Evolutionary conservation across 2,888 invertebrate genomes (phyloP), one percentile per base, ranked within the genome.

Genomic region (Cylloceria caligata): DNA sequence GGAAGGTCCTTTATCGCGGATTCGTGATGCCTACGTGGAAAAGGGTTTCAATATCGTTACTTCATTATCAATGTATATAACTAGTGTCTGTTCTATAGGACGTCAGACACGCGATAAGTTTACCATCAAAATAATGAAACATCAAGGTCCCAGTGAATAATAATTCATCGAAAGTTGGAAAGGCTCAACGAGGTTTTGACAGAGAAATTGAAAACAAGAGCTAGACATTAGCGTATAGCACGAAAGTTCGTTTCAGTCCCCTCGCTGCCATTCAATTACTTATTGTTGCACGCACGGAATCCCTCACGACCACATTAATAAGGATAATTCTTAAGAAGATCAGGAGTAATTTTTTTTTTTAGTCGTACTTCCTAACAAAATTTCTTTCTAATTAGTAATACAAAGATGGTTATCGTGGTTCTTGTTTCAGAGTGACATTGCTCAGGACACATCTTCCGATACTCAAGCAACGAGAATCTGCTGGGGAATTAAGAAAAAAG

Each of bases 31-130:
- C 30, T 24, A 36, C 36, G 65, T 45, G 69, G 57, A 67, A 79
- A 78, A 82, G 73, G 74, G 47, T 74, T 78, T 78, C 57, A 13
- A 60, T 71, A 62, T 71, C 64, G 68, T 49, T 16, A 47, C 69
- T 78, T 52, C 24, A 65, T 78, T 52, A 64, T 21, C 16, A 30
- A 45, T 47, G 30, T 30, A 30, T 30, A 30, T 5, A 5, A 30
- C 30, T 5, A 30, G 30, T 4, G 30, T 30, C 5, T 30, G 30
- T 30, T 30, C 5, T 5, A 30, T n/a, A n/a, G n/a, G n/a, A n/a
- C n/a, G n/a, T 4, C 5, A 30, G 5, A 30, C 30, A 30, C 30
- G 30, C 30, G 30, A 30, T 5, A 30, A 30, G 30, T 30, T 30
- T 30, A 5, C 30, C 5, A 30, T 3, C 30, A 30, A n/a, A n/a